These are phyloP conservation scores for Machimus rusticus DNA, from an alignment of 2,888 invertebrate species.

Conservation along the genomic window DNA sequence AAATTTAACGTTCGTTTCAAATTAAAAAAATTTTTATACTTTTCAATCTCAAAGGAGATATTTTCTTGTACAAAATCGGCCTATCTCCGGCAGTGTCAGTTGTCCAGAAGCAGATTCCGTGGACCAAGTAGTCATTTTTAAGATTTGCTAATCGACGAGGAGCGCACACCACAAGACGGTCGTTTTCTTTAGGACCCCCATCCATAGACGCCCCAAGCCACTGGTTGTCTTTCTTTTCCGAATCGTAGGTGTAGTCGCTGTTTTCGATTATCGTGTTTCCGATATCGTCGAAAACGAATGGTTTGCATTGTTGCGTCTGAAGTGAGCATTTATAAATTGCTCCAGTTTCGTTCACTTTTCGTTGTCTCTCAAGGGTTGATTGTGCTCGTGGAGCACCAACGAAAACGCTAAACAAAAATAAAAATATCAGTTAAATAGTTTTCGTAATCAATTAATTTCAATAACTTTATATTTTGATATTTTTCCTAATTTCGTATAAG, in stretches of 20 bases:
- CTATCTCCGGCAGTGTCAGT: slow-evolving; percentile 56
- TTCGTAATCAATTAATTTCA: too few relatives aligned
- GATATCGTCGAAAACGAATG: slow-evolving; percentile 59
- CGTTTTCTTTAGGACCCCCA: slow-evolving; percentile 59
- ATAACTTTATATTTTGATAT: too few relatives aligned
- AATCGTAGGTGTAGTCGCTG: slow-evolving; percentile 57
- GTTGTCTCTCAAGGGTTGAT: slow-evolving; percentile 60
- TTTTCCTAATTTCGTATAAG: too few relatives aligned
- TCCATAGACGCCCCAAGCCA: slow-evolving; percentile 66
- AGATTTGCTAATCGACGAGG: slow-evolving; percentile 57
- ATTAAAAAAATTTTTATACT: slow-evolving; percentile 34
- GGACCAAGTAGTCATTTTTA: slow-evolving; percentile 57
- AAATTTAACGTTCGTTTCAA: neutral
- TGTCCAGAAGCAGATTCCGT: slow-evolving; percentile 63
- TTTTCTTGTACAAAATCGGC: slow-evolving; percentile 55
- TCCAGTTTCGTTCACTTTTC: slow-evolving; percentile 64
- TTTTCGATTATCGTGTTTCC: slow-evolving; percentile 56
- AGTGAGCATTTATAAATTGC: slow-evolving; percentile 65
- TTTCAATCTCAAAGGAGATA: slow-evolving; percentile 59
- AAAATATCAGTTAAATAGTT: too few relatives aligned
- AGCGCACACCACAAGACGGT: slow-evolving; percentile 63
- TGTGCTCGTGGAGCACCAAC: slow-evolving; percentile 67
- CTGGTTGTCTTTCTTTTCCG: slow-evolving; percentile 61
- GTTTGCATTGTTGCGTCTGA: slow-evolving; percentile 56
- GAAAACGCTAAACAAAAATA: slow-evolving; percentile 60